Conservation (phyloP, 2,113 vertebrate species). For the Maccullochella peelii region DNA sequence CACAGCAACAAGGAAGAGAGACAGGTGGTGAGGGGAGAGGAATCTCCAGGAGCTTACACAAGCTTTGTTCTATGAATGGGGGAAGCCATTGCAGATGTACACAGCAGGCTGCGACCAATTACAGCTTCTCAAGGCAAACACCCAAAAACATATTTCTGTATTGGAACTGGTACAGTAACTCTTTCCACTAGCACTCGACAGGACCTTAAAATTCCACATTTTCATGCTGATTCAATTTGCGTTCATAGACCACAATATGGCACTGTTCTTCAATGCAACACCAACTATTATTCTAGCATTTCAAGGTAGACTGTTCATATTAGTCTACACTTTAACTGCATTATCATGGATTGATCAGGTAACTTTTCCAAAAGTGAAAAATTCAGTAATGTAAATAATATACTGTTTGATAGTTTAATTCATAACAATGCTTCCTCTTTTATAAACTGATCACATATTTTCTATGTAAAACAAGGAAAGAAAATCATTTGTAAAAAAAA, state of each 20-base stretch:
- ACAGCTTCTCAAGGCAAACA: slow-evolving; percentile 2
- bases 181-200: not conserved
- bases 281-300: not conserved
- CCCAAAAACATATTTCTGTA: not conserved
- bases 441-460: no score
- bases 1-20: slow-evolving; percentile 42
- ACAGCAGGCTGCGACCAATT: slow-evolving; percentile 11
- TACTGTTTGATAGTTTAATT: no score
- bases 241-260: not conserved
- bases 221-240: not conserved
- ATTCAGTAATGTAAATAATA: no score
- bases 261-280: not conserved
- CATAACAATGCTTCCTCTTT: no score
- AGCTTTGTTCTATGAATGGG: slow-evolving; percentile 40
- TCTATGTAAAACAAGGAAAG: no score
- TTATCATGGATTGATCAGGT: not conserved
- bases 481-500: no score
- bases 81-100: slow-evolving; percentile 52
- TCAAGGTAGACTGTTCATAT: not conserved
- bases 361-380: no score
- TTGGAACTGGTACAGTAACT: not conserved
- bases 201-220: not conserved
- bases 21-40: slow-evolving; percentile 57
- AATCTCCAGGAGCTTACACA: slow-evolving; percentile 45
- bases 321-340: not conserved